Conservation (phyloP, 2,888 invertebrate species). For the Catotricha subobsoleta region DNA sequence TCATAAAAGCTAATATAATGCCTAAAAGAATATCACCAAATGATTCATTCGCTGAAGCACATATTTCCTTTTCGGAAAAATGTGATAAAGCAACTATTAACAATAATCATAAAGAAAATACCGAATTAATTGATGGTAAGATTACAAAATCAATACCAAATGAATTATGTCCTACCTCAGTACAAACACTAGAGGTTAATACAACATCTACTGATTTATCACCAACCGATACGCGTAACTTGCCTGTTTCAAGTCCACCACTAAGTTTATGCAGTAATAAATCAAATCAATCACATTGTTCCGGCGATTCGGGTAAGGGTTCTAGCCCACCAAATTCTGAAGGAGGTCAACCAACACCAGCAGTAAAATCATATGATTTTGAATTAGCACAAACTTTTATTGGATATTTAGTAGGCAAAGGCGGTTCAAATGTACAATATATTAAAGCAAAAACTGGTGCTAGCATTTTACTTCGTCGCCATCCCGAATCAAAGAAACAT, state of each 20-base stretch:
- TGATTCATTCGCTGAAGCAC: slow-evolving; percentile 25
- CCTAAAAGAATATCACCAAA: slow-evolving; percentile 28
- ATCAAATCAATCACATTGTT: slow-evolving; percentile 15
- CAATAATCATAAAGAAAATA: not conserved
- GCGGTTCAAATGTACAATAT: slow-evolving; percentile 62
- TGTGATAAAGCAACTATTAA: not conserved
- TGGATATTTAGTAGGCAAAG: slow-evolving; percentile 72
- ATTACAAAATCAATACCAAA: slow-evolving; percentile 50
- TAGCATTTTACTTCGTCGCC: slow-evolving; percentile 50
- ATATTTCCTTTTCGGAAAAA: slow-evolving; percentile 35
- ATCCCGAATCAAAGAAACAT: slow-evolving; percentile 46
- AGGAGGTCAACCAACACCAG: slow-evolving; percentile 17
- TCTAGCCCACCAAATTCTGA: slow-evolving; percentile 26
- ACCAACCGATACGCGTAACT: not conserved
- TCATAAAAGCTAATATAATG: slow-evolving; percentile 22
- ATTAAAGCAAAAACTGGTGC: slow-evolving; percentile 65
- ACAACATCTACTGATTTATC: not conserved
- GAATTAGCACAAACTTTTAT: slow-evolving; percentile 56
- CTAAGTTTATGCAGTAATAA: slow-evolving; percentile 33
- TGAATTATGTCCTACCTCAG: not conserved
- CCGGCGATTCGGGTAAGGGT: slow-evolving; percentile 25
- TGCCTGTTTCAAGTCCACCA: slow-evolving; percentile 39
- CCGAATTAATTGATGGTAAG: not conserved
- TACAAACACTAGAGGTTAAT: slow-evolving; percentile 34
- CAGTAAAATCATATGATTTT: slow-evolving; percentile 37